Conservation (phyloP, 53 echinoderm and acorn worm species). For the Glandiceps talaboti region DNA sequence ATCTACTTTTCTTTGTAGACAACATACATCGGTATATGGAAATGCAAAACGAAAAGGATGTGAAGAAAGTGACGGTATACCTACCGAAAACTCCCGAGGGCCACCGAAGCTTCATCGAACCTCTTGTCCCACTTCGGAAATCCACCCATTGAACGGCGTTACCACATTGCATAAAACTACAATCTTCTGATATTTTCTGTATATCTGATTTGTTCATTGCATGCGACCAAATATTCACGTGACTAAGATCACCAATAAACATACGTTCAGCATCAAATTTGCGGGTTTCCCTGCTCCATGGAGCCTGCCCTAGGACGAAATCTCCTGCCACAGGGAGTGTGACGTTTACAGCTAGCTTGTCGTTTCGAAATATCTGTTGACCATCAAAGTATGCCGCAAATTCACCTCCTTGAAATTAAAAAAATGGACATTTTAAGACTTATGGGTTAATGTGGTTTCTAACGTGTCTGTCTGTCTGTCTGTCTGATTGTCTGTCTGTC, state of each 20-base stretch:
- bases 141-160: constrained; percentile 84
- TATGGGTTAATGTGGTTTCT: too few species aligned
- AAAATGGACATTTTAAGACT: neutral
- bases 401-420: neutral
- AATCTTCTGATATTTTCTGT: constrained; percentile 39
- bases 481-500: too few species aligned
- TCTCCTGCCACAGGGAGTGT: constrained; percentile 13
- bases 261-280: constrained; percentile 5
- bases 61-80: constrained; percentile 7
- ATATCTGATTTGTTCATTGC: constrained; percentile 32
- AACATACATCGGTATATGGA: too few species aligned
- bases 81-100: constrained; percentile 70
- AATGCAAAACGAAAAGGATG: too few species aligned
- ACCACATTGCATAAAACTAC: constrained; percentile 84
- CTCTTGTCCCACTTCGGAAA: constrained; percentile 84
- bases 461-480: too few species aligned
- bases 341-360: neutral
- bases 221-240: constrained; percentile 67
- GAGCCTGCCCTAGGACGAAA: constrained; percentile 14
- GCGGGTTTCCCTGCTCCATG: neutral
- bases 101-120: constrained; percentile 79
- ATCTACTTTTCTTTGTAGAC: too few species aligned
- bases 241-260: constrained; percentile 60
- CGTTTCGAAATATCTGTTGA: neutral
- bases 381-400: neutral